Base-by-base conservation (phyloP, 2,113 vertebrate genomes). In the Thryonomys swinderianus region DNA sequence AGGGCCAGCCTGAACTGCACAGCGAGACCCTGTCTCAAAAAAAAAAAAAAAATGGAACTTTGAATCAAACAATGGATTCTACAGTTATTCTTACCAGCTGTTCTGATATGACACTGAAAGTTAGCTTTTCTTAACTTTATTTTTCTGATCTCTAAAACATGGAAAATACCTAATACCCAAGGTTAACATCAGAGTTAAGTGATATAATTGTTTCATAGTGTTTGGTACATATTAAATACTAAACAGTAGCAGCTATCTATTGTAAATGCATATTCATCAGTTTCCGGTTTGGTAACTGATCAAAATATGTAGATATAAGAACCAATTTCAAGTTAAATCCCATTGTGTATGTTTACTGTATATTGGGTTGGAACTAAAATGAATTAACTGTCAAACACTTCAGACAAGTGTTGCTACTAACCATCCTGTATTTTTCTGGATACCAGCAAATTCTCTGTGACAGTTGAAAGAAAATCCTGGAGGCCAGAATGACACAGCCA, bases 211-310 rank as follows among this genome's bases (percentile, higher is more conserved):
- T 94, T 82, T 45, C 10, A 25, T 74, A 55, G 61, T 82, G 23
- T 78, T 94, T 78, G 74, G 61, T 25, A 85, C 5, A 12, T 91
- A 37, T 37, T 92, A 53, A 66, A 5, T 13, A 53, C 12, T 73
- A 55, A 59, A 30, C 62, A 62, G 16, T 48, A 27, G 71, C 71
- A 42, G 23, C 40, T 45, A 73, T 73, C 23, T 73, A 66, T 53
- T 91, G 67, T 16, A 64, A 86, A 74, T 83, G 53, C 30, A 53
- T 88, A 61, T 64, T 91, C 37, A 79, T 76, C 73, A 95, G 61
- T 84, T 90, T 93, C n/a, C 34, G 30, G 30, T 53, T 95, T 91
- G 59, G 6, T 81, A 73, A 90, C n/a, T 79, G 12, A 86, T 95
- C 27, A 91, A 57, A 86, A 57, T 96, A 74, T 67, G 48, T 20